phyloP scores from a whole-genome alignment of 2,113 vertebrate genomes.

The Athene noctua region DNA sequence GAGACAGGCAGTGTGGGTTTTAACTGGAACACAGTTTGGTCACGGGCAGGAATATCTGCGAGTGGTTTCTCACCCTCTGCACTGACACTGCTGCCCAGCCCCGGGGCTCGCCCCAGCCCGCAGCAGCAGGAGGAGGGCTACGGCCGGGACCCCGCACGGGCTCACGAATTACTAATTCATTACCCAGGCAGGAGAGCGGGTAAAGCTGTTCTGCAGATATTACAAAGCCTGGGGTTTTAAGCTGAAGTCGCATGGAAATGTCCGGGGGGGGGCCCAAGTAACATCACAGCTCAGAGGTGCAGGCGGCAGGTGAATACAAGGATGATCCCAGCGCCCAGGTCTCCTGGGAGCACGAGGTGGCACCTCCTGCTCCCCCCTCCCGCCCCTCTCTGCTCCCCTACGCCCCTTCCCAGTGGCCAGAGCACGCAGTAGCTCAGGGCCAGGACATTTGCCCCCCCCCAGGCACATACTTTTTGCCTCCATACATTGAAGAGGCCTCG shows the following conservation, averaged over 20 bases:
- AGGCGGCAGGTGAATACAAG: fast-evolving
- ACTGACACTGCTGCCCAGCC: fast-evolving
- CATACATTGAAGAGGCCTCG: no score
- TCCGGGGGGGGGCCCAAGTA: fast-evolving
- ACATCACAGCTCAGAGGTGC: fast-evolving
- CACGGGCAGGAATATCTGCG: fast-evolving
- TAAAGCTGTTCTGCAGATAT: fast-evolving
- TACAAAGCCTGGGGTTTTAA: no score
- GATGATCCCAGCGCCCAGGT: not conserved
- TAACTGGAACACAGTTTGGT: not conserved
- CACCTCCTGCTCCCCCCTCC: not conserved
- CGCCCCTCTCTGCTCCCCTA: fast-evolving
- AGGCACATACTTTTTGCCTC: not conserved
- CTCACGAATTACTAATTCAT: fast-evolving
- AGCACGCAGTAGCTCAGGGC: fast-evolving
- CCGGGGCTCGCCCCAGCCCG: not conserved
- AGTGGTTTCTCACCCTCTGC: not conserved
- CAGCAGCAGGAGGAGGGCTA: not conserved
- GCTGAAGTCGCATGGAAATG: not conserved
- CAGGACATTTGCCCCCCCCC: fast-evolving
- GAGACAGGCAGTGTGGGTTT: fast-evolving
- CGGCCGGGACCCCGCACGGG: fast-evolving
- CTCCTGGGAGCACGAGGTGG: fast-evolving
- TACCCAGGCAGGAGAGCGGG: fast-evolving
- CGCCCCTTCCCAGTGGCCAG: not conserved